Evolutionary conservation across 1,140 invertebrate genomes (phyloP).

Genomic region (Chlorops oryzae): DNA sequence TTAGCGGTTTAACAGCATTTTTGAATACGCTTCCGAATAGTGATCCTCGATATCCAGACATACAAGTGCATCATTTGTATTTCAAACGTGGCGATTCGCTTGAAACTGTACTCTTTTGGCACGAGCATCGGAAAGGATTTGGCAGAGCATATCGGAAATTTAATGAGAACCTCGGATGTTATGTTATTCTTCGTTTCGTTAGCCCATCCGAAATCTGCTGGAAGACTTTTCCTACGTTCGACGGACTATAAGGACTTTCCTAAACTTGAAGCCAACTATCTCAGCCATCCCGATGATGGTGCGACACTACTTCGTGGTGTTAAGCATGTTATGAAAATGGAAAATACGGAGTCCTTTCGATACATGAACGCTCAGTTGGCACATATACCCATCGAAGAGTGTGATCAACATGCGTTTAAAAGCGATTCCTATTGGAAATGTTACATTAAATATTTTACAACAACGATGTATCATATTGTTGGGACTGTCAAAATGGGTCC

Average conservation of each 20-base stretch:
- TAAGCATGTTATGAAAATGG: slow-evolving; percentile 55
- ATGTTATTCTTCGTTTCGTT: slow-evolving; percentile 60
- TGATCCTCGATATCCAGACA: slow-evolving; percentile 36
- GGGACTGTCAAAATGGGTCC: slow-evolving; percentile 75
- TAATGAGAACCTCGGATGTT: slow-evolving; percentile 16
- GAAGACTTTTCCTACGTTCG: slow-evolving; percentile 57
- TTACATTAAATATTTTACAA: slow-evolving; percentile 56
- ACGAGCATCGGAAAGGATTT: slow-evolving; percentile 26
- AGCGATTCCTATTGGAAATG: slow-evolving; percentile 70
- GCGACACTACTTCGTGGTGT: slow-evolving; percentile 61
- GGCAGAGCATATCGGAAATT: slow-evolving; percentile 6
- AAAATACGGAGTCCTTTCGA: slow-evolving; percentile 54
- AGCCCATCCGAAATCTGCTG: slow-evolving; percentile 65
- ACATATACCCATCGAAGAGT: slow-evolving; percentile 56
- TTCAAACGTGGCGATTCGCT: slow-evolving; percentile 16
- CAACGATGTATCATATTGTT: slow-evolving; percentile 64
- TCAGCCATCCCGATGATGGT: slow-evolving; percentile 56
- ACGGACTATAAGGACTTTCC: slow-evolving; percentile 65
- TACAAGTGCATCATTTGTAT: slow-evolving; percentile 31
- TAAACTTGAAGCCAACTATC: slow-evolving; percentile 66
- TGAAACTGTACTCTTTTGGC: no score
- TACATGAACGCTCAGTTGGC: slow-evolving; percentile 54
- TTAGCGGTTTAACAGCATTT: slow-evolving; percentile 21
- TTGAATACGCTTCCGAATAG: slow-evolving; percentile 42
- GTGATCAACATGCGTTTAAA: slow-evolving; percentile 51